These are phyloP conservation scores for Kryptolebias marmoratus DNA, from an alignment of 2,113 vertebrate genomes.

Conservation along the genomic window DNA sequence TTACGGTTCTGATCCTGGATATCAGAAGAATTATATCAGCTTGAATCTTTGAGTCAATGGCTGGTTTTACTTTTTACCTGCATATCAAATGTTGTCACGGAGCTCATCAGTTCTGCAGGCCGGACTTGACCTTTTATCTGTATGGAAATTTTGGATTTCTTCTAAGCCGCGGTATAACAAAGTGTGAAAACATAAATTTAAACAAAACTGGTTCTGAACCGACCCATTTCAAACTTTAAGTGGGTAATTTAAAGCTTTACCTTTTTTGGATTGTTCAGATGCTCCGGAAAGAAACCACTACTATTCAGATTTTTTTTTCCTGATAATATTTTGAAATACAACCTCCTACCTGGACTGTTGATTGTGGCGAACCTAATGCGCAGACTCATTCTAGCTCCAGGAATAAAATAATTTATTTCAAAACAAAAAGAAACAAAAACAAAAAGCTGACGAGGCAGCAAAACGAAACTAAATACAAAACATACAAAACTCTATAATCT, in stretches of 20 bases:
- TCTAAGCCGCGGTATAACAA: not conserved
- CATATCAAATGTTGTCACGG: constrained; percentile 2
- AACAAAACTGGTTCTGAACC: not conserved
- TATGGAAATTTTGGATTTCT: not conserved
- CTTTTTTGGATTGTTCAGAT: not conserved
- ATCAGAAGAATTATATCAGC: constrained; percentile 22
- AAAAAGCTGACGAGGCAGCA: too few species aligned
- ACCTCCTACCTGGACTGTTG: too few species aligned
- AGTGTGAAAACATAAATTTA: not conserved
- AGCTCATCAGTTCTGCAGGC: not conserved
- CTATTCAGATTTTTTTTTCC: not conserved
- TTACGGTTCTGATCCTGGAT: constrained; percentile 34
- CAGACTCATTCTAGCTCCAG: too few species aligned
- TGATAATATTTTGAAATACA: not conserved
- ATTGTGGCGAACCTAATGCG: too few species aligned
- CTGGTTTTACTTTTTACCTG: constrained; percentile 1
- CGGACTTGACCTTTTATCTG: not conserved
- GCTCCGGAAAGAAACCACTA: not conserved
- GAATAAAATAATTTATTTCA: too few species aligned
- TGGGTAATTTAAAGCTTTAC: not conserved
- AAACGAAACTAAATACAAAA: too few species aligned
- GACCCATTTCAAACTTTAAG: not conserved
- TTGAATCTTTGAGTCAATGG: constrained; percentile 15
- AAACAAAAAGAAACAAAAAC: too few species aligned
- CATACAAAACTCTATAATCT: too few species aligned